A percentile compares a stretch with the other conserved stretches of the same genome.
These are phyloP conservation scores for Pseudotriccus pelzelni DNA, from an alignment of 2,797 vertebrate species.

Conservation along the genomic window DNA sequence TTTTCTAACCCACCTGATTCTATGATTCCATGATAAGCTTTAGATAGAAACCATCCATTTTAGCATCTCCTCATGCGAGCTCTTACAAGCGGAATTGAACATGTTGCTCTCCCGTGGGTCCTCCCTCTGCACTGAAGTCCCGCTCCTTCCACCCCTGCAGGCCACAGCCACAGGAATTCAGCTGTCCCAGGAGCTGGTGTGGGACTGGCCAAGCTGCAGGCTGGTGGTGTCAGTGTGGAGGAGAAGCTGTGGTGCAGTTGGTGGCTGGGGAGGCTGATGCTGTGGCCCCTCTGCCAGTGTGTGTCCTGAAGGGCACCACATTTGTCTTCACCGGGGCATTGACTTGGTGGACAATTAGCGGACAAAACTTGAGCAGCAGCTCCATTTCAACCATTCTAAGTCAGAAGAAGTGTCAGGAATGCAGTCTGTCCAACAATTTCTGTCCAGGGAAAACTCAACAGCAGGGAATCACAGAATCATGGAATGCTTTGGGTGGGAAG, in stretches of 20 bases:
- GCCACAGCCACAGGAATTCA: background rate
- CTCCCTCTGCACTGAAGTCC: background rate
- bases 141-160: background rate
- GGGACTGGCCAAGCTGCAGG: background rate
- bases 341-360: background rate
- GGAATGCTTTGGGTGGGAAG: background rate
- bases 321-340: background rate
- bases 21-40: background rate
- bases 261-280: background rate
- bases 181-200: background rate
- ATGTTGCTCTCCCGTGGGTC: background rate
- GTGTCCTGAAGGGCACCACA: background rate
- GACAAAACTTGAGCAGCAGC: background rate
- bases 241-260: background rate
- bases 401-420: background rate
- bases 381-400: background rate
- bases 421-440: background rate
- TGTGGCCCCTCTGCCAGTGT: rapidly evolving
- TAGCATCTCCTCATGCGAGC: background rate
- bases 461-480: background rate
- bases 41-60: background rate
- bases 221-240: background rate
- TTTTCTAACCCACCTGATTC: too few species aligned
- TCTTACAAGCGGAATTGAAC: background rate
- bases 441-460: background rate